Percentiles rank a stretch among this genome's conserved stretches.
Conservation (phyloP, 2,113 vertebrate genomes). For the Cercocebus atys region DNA sequence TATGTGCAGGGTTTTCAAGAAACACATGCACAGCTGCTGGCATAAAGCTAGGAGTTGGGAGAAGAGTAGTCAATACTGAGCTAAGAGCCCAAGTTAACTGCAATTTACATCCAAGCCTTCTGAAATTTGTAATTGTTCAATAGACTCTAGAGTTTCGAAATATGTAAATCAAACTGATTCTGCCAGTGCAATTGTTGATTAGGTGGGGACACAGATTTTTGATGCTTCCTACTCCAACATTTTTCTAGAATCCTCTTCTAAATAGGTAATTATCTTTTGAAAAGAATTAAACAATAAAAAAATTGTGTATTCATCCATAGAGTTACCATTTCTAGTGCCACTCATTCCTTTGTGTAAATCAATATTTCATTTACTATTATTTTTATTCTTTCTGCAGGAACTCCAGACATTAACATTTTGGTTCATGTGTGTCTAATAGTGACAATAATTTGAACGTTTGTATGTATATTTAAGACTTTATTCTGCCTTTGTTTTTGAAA, state of each 20-base stretch:
- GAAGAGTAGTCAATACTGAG: not conserved
- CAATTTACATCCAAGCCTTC: not conserved
- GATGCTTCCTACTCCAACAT: not conserved
- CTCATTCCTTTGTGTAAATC: not conserved
- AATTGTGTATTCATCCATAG: not conserved
- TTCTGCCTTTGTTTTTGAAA: not conserved
- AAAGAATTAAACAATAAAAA: not conserved
- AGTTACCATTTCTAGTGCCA: not conserved
- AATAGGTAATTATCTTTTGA: not conserved
- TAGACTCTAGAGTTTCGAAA: not conserved
- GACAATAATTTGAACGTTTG: not conserved
- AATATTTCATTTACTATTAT: not conserved
- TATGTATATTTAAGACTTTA: not conserved
- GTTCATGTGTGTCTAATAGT: not conserved
- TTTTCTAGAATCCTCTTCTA: not conserved
- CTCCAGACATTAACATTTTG: not conserved
- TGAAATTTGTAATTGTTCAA: not conserved
- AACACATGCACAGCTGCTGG: not conserved
- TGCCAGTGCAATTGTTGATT: not conserved
- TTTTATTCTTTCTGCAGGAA: not conserved
- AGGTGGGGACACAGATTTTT: not conserved
- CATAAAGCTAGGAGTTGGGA: fast-evolving
- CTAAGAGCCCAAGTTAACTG: not conserved
- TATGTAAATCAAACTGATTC: not conserved
- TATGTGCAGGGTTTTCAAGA: not conserved